Evolutionary conservation across 2,797 vertebrate species (phyloP).

Genomic region (Sandelia bainsii): DNA sequence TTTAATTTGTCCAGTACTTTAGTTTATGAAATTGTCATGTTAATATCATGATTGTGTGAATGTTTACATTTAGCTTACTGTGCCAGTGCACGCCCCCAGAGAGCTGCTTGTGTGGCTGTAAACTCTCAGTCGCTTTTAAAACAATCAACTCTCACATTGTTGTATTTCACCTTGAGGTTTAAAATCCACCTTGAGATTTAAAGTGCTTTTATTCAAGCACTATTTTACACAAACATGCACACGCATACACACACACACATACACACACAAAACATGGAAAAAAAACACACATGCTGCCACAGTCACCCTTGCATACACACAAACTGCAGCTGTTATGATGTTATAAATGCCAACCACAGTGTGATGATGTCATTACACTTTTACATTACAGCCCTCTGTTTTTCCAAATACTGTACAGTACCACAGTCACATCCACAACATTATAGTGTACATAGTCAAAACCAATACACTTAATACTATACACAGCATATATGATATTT

Average conservation of each 20-base stretch:
- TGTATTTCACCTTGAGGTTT: slow-evolving; percentile 44
- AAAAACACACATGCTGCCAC: slow-evolving; percentile 5
- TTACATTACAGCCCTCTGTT: slow-evolving; percentile 40
- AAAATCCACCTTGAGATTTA: slow-evolving; percentile 40
- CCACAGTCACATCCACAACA: slow-evolving; percentile 1
- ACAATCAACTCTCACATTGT: neutral
- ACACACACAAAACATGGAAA: neutral
- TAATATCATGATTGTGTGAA: neutral
- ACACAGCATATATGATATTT: too few relatives aligned
- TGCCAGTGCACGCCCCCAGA: neutral
- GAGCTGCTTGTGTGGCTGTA: neutral
- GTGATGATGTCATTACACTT: slow-evolving; percentile 58
- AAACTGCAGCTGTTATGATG: slow-evolving; percentile 28
- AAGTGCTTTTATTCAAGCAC: slow-evolving; percentile 3
- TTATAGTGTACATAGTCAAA: neutral
- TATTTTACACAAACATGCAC: slow-evolving; percentile 2
- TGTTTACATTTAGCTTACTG: neutral
- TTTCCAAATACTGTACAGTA: slow-evolving; percentile 10
- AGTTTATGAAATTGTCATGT: too few relatives aligned
- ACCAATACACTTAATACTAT: neutral
- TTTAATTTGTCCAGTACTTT: too few relatives aligned
- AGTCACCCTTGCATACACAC: neutral
- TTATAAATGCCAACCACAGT: slow-evolving; percentile 49
- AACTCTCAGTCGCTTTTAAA: slow-evolving; percentile 9
- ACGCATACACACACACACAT: slow-evolving; percentile 5